A percentile compares a stretch with the other conserved stretches of the same genome.
Conservation (phyloP, 2,888 invertebrate species). For the Caradrina kadenii region DNA sequence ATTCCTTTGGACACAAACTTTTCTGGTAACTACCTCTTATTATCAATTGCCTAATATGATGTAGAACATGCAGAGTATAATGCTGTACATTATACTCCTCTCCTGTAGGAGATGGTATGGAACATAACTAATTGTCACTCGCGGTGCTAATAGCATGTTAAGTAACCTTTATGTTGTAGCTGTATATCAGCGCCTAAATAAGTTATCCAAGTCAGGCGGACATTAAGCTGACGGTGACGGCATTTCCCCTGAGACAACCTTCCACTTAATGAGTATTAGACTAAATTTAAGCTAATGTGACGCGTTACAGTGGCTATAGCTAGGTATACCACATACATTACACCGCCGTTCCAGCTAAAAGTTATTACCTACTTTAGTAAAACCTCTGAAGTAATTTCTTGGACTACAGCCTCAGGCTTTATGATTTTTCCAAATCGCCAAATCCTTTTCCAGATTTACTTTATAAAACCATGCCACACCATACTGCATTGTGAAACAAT, state of each 20-base stretch:
- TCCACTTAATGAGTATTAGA: conserved; percentile 32
- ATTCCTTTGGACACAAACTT: too few species aligned
- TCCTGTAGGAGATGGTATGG: not conserved
- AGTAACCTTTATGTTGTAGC: conserved; percentile 25
- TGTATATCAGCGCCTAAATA: conserved; percentile 31
- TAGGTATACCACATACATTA: not conserved
- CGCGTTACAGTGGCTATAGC: not conserved
- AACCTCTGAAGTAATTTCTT: conserved; percentile 23
- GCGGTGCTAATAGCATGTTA: conserved; percentile 35
- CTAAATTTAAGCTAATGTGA: conserved; percentile 40
- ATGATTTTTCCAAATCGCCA: not conserved
- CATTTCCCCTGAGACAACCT: conserved; percentile 33
- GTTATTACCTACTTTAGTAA: conserved; percentile 9
- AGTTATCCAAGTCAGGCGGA: conserved; percentile 27
- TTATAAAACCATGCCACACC: conserved; percentile 1
- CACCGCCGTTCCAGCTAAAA: conserved; percentile 1
- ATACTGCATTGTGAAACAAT: conserved; percentile 38
- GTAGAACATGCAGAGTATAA: too few species aligned
- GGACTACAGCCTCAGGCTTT: conserved; percentile 12
- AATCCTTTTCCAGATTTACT: conserved; percentile 13
- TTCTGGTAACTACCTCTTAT: too few species aligned
- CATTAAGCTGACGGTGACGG: conserved; percentile 42
- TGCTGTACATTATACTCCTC: too few species aligned
- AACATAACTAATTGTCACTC: conserved; percentile 29
- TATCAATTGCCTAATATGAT: not conserved